Conservation (phyloP, 2,888 invertebrate species). For the Orthosia gracilis region DNA sequence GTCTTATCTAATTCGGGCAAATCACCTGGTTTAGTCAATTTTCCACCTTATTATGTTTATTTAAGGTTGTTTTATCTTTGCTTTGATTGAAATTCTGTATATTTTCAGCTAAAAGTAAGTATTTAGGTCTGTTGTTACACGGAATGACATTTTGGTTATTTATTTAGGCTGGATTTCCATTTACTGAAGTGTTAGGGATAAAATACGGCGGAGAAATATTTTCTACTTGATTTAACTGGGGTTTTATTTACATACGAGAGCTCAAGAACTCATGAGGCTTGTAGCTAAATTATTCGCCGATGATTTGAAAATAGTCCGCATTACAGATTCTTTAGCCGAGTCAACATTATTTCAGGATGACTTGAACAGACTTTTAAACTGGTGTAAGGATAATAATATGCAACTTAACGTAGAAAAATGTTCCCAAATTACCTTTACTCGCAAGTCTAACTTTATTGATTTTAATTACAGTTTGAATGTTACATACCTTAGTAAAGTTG, state of each 20-base stretch:
- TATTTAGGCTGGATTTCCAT: constrained; percentile 28
- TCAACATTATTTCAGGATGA: too few species aligned
- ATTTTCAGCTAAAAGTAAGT: constrained; percentile 20
- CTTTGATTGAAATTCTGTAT: neutral
- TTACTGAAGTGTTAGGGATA: neutral
- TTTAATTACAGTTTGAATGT: too few species aligned
- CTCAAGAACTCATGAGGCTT: too few species aligned
- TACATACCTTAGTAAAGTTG: too few species aligned
- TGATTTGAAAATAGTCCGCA: too few species aligned
- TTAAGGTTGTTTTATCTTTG: constrained; percentile 1
- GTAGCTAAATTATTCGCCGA: neutral
- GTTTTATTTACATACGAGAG: neutral
- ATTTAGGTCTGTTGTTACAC: constrained; percentile 5
- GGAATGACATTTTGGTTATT: constrained; percentile 31
- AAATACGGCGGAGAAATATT: constrained; percentile 6
- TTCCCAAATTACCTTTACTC: too few species aligned
- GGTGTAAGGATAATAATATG: too few species aligned
- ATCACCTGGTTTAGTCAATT: neutral
- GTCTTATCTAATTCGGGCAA: constrained; percentile 22
- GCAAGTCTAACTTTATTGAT: too few species aligned
- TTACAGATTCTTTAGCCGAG: too few species aligned
- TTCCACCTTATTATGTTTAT: neutral
- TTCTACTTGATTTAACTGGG: neutral
- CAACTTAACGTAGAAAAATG: too few species aligned
- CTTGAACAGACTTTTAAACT: too few species aligned